Evolutionary conservation across 1,140 invertebrate species (phyloP), one percentile per base, ranked within the genome.

Genomic region (Hylyphantes graminicola): DNA sequence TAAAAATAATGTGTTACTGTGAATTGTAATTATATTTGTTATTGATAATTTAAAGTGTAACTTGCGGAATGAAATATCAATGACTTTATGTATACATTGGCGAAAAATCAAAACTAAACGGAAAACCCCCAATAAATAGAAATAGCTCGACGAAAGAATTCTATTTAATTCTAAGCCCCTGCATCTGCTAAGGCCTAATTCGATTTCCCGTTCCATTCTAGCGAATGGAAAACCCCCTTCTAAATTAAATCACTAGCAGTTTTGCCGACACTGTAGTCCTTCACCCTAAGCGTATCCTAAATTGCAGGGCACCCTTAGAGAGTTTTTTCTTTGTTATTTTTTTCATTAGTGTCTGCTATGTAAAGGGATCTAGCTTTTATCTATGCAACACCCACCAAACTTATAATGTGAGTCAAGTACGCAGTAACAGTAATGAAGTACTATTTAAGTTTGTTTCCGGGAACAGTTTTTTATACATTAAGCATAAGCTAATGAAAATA

Each of bases 331-430:
- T 7, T 35, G 48, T 0, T 67, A 11, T 12, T 55, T 54, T 57
- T 73, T 73, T 73, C 9, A 17, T 73, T 3, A 12, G n/a, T n/a
- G 9, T 11, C 54, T 68, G 12, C 59, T 10, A n/a, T 13, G 9
- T 35, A 53, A 4, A 17, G 15, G n/a, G 8, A 51, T 57, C 2
- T 54, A 50, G 55, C 53, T 50, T 17, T 81, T 63, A 81, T 72
- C 67, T 48, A 80, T 64, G 68, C 67, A 81, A 48, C 74, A 53
- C 63, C 67, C 79, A 61, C 68, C 68, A 73, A 63, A n/a, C 68
- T 67, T 73, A 81, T 72, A 81, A 81, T 81, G 21, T 50, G 59
- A 81, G 79, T 81, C 79, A 81, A 81, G 79, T 64, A 73, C 35
- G 67, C 67, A 81, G 55, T 73, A 73, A 73, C 72, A 59, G 68